Percentiles rank a stretch among this genome's conserved stretches.
Conservation (phyloP, 2,113 vertebrate genomes). For the Ammodramus savannarum region DNA sequence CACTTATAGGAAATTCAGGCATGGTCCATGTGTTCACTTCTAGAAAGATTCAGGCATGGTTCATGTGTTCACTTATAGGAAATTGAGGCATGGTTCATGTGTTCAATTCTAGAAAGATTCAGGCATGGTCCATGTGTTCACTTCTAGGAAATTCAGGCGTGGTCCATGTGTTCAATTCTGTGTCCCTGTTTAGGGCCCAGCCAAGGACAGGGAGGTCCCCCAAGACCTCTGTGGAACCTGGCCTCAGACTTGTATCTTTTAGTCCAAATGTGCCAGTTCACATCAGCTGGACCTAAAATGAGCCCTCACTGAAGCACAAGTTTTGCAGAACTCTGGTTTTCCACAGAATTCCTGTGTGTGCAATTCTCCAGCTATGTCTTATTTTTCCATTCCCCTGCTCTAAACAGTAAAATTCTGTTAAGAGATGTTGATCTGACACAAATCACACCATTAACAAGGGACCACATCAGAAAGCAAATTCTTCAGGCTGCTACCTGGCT, state of each 20-base stretch:
- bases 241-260: background rate
- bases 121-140: background rate
- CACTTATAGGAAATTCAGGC: background rate
- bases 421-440: background rate
- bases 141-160: too few relatives aligned
- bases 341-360: accelerated
- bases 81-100: background rate
- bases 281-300: accelerated
- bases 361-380: background rate
- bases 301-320: background rate
- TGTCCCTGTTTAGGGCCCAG: background rate
- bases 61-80: background rate
- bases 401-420: background rate
- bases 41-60: too few relatives aligned
- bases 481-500: constrained; percentile 13
- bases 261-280: accelerated
- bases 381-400: background rate
- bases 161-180: background rate
- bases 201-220: background rate
- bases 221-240: accelerated
- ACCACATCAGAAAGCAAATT: background rate
- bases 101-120: background rate
- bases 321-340: background rate
- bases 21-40: too few relatives aligned
- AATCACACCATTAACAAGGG: background rate